These are phyloP conservation scores for Cinclus mexicanus DNA, from an alignment of 2,113 vertebrate genomes.

Conservation along the genomic window DNA sequence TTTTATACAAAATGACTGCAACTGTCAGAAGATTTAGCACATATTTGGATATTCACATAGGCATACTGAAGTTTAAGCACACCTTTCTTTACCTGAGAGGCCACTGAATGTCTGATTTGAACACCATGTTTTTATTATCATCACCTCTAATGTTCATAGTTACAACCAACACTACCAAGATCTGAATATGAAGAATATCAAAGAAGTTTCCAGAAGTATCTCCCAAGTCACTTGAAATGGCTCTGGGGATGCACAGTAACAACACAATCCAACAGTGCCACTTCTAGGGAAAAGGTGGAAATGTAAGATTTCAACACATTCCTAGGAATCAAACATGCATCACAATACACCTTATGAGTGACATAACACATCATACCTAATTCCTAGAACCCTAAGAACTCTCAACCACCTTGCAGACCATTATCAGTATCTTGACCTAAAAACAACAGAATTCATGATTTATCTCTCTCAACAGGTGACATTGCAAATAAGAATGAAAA, in stretches of 20 bases:
- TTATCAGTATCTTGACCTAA: neutral
- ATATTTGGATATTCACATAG: neutral
- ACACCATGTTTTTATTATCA: neutral
- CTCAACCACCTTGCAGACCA: neutral
- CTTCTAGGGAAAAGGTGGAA: neutral
- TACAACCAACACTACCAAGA: neutral
- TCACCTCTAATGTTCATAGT: neutral
- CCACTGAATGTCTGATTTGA: neutral
- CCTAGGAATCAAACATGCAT: neutral
- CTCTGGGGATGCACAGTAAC: neutral
- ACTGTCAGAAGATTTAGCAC: neutral
- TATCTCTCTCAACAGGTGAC: neutral
- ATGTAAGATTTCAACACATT: neutral
- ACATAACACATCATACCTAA: fast-evolving
- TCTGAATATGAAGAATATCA: neutral
- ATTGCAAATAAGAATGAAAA: neutral
- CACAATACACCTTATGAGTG: neutral
- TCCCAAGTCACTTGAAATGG: neutral
- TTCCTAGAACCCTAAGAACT: neutral
- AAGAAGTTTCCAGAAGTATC: neutral
- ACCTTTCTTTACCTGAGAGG: neutral
- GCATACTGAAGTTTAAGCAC: neutral
- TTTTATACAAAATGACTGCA: neutral
- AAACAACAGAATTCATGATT: neutral
- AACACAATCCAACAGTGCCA: neutral